Conservation (phyloP, 2,888 invertebrate genomes). For the Scotopteryx bipunctaria region DNA sequence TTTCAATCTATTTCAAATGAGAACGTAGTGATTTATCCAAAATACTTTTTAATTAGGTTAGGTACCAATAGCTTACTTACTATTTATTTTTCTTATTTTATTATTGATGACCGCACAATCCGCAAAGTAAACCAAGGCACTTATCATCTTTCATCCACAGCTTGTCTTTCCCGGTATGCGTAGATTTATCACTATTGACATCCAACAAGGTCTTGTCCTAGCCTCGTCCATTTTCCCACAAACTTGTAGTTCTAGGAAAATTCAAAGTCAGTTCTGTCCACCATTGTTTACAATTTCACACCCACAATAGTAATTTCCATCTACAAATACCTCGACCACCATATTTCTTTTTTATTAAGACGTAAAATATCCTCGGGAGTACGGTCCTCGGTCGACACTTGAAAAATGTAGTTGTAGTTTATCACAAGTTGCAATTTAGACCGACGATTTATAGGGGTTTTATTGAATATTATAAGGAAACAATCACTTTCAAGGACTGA, state of each 20-base stretch:
- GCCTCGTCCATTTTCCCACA: too few species aligned
- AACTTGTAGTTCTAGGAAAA: background rate
- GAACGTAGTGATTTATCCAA: too few species aligned
- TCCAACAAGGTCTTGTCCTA: too few species aligned
- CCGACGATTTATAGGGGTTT: slow-evolving; percentile 43
- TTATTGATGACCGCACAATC: too few species aligned
- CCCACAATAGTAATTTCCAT: slow-evolving; percentile 32
- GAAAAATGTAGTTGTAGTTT: slow-evolving; percentile 45
- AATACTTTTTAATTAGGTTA: too few species aligned
- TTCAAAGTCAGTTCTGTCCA: slow-evolving; percentile 4
- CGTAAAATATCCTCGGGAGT: slow-evolving; percentile 47
- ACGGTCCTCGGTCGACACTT: slow-evolving; percentile 39
- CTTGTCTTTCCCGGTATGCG: too few species aligned
- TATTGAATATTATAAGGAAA: slow-evolving; percentile 40
- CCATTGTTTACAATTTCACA: slow-evolving; percentile 1
- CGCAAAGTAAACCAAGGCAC: too few species aligned
- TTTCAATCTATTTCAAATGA: too few species aligned
- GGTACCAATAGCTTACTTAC: too few species aligned
- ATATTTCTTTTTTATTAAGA: slow-evolving; percentile 58
- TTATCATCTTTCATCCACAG: too few species aligned
- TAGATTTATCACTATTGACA: too few species aligned
- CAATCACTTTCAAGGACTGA: slow-evolving; percentile 28
- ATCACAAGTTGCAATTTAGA: slow-evolving; percentile 46
- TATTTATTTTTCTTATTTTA: too few species aligned
- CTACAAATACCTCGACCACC: slow-evolving; percentile 43